Evolutionary conservation across 35 echinoderm and acorn worm species (phyloP), one percentile per base, ranked within the genome.

Genomic region (Apostichopus californicus): DNA sequence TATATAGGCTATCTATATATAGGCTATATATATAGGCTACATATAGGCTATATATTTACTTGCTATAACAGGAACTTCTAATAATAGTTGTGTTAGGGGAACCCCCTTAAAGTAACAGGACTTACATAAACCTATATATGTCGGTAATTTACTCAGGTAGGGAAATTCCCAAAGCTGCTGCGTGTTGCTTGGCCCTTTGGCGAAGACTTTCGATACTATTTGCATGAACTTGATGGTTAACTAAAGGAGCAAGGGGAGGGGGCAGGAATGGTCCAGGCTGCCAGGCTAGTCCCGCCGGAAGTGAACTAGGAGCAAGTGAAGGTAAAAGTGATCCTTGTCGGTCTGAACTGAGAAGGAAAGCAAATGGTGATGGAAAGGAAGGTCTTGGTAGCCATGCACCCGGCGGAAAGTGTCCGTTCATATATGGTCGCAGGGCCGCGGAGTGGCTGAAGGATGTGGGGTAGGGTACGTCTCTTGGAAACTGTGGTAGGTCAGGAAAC

Each of bases 121-220:
- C 71, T 17, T 5, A 14, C 71, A 22, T 75, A 14, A 22, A 22
- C 21, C 71, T 22, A 22, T 75, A 22, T 24, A 24, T 22, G 9
- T 22, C 1, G 1, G 8, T 78, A 22, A 11, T 54, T 64, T 89
- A 89, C 72, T 97, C 95, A 53, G 83, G 89, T 77, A 97, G 87
- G 56, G 91, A 86, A 23, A 97, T 91, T 17, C 97, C 97, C 81
- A 96, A 77, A 83, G 97, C 93, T 54, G 97, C 97, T 46, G 95
- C 95, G 54, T 99, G 97, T 70, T 99, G 97, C 78, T 96, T 96
- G 8, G 97, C 97, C 17, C 97, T 86, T 92, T 96, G 92, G 15
- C 97, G 93, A 81, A 99, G 90, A 90, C 95, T 99, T 79, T 99
- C 97, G 85, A 99, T 99, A 79, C 97, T 99, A 73, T 87, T 99